Evolutionary conservation across 2,113 vertebrate genomes (phyloP).

Genomic region (Neomonachus schauinslandi): DNA sequence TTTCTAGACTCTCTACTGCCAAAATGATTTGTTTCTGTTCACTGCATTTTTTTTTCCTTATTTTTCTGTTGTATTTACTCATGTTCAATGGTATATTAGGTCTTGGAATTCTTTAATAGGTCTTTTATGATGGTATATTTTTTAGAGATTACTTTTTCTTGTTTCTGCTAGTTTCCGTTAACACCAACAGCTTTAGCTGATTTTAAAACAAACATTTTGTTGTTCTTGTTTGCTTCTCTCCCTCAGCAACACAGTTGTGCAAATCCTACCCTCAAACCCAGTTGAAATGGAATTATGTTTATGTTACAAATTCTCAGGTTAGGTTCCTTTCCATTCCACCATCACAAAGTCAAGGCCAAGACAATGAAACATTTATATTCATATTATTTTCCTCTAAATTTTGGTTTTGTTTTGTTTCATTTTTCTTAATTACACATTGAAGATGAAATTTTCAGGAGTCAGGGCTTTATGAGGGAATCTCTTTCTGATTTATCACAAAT

Average conservation of each 20-base stretch:
- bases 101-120: background rate
- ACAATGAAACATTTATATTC: background rate
- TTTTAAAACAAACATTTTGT: background rate
- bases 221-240: background rate
- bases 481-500: background rate
- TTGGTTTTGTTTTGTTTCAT: background rate
- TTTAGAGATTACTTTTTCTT: background rate
- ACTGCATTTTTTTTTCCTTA: background rate
- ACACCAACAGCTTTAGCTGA: background rate
- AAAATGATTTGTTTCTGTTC: background rate
- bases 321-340: background rate
- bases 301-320: background rate
- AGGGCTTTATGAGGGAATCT: background rate
- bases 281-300: background rate
- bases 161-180: background rate
- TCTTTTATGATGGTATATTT: background rate
- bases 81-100: background rate
- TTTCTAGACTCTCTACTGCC: background rate
- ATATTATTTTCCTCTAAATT: background rate
- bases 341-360: background rate
- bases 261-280: background rate
- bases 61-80: background rate
- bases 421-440: background rate
- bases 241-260: background rate
- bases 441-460: background rate